Base-by-base conservation (phyloP, 2,797 vertebrate species). In the Lates japonicus region DNA sequence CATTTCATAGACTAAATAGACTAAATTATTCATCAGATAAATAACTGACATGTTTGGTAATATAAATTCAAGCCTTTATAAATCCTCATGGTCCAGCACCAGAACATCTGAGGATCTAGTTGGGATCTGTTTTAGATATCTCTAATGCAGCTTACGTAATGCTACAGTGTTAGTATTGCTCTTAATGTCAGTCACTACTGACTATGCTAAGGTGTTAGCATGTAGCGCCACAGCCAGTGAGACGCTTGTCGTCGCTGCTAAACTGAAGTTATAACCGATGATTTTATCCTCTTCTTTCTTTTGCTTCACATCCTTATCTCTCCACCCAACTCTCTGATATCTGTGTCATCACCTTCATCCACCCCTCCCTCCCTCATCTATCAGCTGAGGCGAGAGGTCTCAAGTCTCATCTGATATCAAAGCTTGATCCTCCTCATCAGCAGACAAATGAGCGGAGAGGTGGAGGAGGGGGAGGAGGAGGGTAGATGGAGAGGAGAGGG, bases 341-440 rank as follows among this genome's bases (percentile, higher is more conserved):
- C n/a, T 57, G 20, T 59, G 17, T 16, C 16, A 17, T 72, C 31
- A 6, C 62, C 65, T 66, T 20, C 57, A 49, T 42, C 35, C 6
- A 0, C 5, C 62, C 41, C 4, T 19, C 37, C 37, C 12, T 42
- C 8, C 31, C 55, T 57, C 70, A 19, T 67, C 52, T 41, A n/a
- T 70, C 65, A 72, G 55, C n/a, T 2, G 13, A 63, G 70, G 20
- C 13, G 22, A 75, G n/a, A 57, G 71, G 70, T 69, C 48, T 54
- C 7, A 3, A 57, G 29, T 46, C 49, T 72, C 33, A 71, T 41
- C 70, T 3, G 3, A 70, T 81, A 86, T 86, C 74, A 78, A 75
- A 77, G 72, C 74, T 42, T 1, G 39, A 70, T 57, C 77, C 61
- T 60, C 54, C 41, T 83, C 85, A 58, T 17, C 66, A 77, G 54